These are phyloP conservation scores for Microtus oregoni DNA, from an alignment of 2,113 vertebrate species.

Conservation along the genomic window DNA sequence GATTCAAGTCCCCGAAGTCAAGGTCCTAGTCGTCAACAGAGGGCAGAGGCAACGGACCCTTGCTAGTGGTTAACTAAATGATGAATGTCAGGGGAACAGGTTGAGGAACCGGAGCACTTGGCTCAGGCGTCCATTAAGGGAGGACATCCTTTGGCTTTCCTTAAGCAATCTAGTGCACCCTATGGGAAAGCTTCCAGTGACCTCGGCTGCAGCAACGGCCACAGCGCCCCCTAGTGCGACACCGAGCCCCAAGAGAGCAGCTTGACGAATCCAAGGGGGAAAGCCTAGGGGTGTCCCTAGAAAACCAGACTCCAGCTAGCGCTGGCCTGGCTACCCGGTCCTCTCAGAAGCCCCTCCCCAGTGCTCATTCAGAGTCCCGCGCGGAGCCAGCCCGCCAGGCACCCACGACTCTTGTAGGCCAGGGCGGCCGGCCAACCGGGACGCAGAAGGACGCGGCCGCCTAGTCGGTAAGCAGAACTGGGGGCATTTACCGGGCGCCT, in stretches of 20 bases:
- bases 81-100: background rate
- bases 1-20: background rate
- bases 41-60: background rate
- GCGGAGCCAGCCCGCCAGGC: background rate
- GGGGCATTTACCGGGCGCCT: slow-evolving; percentile 63
- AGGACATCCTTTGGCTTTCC: slow-evolving; percentile 43
- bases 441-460: slow-evolving; percentile 51
- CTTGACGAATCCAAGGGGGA: background rate
- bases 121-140: background rate
- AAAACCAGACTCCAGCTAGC: slow-evolving; percentile 1
- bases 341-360: background rate
- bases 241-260: background rate
- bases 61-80: background rate
- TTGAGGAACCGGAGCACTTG: background rate
- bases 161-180: background rate
- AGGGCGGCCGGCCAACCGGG: background rate
- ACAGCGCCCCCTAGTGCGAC: slow-evolving; percentile 46
- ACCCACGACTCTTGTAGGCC: slow-evolving; percentile 19
- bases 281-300: background rate
- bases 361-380: background rate
- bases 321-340: background rate
- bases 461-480: background rate
- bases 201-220: background rate
- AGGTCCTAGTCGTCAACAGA: background rate
- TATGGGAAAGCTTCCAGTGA: slow-evolving; percentile 38